Evolutionary conservation across 2,113 vertebrate genomes (phyloP).

Genomic region (Vidua macroura): DNA sequence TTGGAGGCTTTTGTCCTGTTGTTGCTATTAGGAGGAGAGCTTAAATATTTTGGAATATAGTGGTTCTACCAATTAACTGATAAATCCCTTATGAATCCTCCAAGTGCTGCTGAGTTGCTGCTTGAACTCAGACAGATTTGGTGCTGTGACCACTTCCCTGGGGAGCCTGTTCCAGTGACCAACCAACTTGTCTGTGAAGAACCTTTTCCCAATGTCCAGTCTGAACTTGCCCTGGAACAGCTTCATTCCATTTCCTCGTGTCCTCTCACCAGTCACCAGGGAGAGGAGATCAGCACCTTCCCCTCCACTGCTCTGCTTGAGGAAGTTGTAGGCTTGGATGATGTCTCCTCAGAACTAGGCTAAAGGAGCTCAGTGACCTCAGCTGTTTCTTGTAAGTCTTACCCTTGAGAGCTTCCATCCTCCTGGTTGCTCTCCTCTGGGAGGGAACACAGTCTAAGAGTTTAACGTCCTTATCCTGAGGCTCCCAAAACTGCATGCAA

Average conservation of each 20-base stretch:
- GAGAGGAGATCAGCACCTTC: not conserved
- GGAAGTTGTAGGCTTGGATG: not conserved
- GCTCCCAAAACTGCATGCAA: not conserved
- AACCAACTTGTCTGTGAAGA: fast-evolving
- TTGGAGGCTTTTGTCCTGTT: not conserved
- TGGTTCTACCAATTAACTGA: not conserved
- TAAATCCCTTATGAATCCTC: not conserved
- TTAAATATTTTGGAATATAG: not conserved
- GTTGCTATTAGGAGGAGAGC: not conserved
- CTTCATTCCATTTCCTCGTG: not conserved
- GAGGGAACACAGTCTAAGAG: not conserved
- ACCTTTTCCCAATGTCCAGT: not conserved
- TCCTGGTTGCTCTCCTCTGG: not conserved
- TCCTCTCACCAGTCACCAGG: no score
- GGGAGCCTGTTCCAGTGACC: not conserved
- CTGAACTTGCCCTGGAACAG: not conserved
- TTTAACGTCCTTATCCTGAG: not conserved
- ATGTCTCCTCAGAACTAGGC: not conserved
- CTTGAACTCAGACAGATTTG: not conserved
- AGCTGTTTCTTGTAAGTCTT: not conserved
- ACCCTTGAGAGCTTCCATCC: not conserved
- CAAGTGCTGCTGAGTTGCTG: not conserved
- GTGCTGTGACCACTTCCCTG: not conserved
- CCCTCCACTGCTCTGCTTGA: fast-evolving
- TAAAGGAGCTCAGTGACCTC: not conserved